Percentiles rank a stretch among this genome's conserved stretches.
Evolutionary conservation across 1,140 invertebrate genomes (phyloP).

Genomic region (Drosophila jambulina): DNA sequence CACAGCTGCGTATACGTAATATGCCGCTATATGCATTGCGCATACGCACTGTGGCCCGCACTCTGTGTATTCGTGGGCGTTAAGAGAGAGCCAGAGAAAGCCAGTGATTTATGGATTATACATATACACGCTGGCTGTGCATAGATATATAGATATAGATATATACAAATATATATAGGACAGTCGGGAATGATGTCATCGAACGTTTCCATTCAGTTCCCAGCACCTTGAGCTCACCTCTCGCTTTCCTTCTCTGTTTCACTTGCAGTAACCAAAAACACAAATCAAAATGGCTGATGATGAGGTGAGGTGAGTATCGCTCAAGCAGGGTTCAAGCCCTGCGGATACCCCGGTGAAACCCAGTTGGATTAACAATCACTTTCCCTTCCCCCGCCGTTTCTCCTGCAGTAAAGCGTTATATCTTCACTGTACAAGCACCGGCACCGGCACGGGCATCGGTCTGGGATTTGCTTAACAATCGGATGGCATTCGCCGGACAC

Average conservation of each 20-base stretch:
- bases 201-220: constrained; percentile 29
- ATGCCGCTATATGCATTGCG: constrained; percentile 55
- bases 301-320: constrained; percentile 92
- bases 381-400: not conserved
- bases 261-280: constrained; percentile 78
- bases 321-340: not conserved
- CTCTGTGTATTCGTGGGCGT: constrained; percentile 20
- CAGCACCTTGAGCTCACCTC: constrained; percentile 37
- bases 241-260: constrained; percentile 53
- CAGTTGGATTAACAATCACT: constrained; percentile 21
- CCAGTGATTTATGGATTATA: constrained; percentile 36
- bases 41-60: constrained; percentile 69
- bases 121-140: constrained; percentile 4
- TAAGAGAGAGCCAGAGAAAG: not conserved
- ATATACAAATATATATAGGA: constrained; percentile 30
- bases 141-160: not conserved
- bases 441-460: not conserved
- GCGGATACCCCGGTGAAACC: not conserved
- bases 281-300: constrained; percentile 92
- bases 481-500: not conserved
- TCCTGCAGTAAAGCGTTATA: constrained; percentile 25
- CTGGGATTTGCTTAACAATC: not conserved
- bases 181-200: constrained; percentile 62
- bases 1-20: constrained; percentile 75
- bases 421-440: constrained; percentile 1